Base-by-base conservation (phyloP, 2,797 vertebrate species). In the Lepilemur ruficaudatus region DNA sequence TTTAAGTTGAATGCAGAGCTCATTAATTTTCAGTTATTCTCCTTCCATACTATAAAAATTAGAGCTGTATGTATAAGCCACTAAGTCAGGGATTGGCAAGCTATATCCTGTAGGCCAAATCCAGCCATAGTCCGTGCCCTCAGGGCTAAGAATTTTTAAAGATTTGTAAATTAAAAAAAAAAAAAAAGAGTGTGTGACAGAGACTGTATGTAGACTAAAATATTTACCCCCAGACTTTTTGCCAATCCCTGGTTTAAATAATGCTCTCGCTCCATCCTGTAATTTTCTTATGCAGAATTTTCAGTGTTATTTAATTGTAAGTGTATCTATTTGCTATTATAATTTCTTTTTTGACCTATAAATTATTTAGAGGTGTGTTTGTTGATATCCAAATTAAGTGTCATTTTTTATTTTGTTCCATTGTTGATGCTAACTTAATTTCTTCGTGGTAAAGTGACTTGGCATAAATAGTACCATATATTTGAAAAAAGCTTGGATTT, bases 271-370 rank as follows among this genome's bases (percentile, higher is more conserved):
- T 96, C 10, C 14, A 83, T n/a, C 5, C 59, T 93, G 30, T 75
- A 75, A 28, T 76, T 97, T 91, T 89, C 15, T n/a, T 82, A 95
- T 30, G n/a, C 35, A 81, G 7, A 70, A 88, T 87, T 89, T 91
- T 93, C 41, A 57, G 41, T 43, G 65, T 70, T 80, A 75, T 38
- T 94, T 81, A 73, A 46, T 41, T 95, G 7, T 20, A 50, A 86
- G 10, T 55, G 48, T 48, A 43, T 85, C 4, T 85, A 72, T 50
- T 88, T 91, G 22, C 67, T 20, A 81, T 35, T 85, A 55, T 48
- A 75, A 23, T 91, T 96, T 35, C 38, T 91, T 59, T 35, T 67
- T 86, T 73, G 52, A 69, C 5, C 20, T 50, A 61, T 89, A 35
- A 73, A 89, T 78, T 93, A 69, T 61, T 38, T 65, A 61, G 28